These are phyloP conservation scores for Callaeas wilsoni DNA, from an alignment of 2,113 vertebrate species.

Conservation along the genomic window DNA sequence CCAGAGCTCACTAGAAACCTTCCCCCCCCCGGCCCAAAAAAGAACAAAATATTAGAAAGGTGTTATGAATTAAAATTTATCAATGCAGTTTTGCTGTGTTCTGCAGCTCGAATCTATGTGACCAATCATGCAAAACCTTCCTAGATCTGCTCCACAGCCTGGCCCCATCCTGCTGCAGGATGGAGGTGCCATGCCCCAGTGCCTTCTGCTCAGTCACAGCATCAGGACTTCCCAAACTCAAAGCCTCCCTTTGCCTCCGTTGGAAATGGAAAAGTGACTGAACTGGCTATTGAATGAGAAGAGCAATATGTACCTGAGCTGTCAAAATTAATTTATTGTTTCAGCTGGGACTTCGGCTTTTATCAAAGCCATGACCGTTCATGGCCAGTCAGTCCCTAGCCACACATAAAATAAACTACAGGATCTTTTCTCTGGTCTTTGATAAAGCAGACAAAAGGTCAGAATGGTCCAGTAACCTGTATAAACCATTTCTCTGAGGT, in stretches of 20 bases:
- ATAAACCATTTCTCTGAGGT: background rate
- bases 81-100: background rate
- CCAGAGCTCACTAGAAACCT: background rate
- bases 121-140: background rate
- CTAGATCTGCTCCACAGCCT: background rate
- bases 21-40: fast-evolving
- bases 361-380: background rate
- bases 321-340: background rate
- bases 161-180: background rate
- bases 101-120: background rate
- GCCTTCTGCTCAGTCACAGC: background rate
- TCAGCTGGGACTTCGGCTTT: background rate
- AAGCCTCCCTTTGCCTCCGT: background rate
- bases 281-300: background rate
- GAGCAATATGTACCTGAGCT: background rate
- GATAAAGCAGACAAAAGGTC: background rate
- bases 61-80: background rate
- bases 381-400: background rate
- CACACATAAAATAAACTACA: background rate
- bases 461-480: background rate
- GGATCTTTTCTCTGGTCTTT: background rate
- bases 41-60: background rate
- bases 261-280: background rate
- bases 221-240: background rate
- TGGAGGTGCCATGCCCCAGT: background rate